These are phyloP conservation scores for Myripristis murdjan DNA, from an alignment of 2,797 vertebrate species.

Conservation along the genomic window DNA sequence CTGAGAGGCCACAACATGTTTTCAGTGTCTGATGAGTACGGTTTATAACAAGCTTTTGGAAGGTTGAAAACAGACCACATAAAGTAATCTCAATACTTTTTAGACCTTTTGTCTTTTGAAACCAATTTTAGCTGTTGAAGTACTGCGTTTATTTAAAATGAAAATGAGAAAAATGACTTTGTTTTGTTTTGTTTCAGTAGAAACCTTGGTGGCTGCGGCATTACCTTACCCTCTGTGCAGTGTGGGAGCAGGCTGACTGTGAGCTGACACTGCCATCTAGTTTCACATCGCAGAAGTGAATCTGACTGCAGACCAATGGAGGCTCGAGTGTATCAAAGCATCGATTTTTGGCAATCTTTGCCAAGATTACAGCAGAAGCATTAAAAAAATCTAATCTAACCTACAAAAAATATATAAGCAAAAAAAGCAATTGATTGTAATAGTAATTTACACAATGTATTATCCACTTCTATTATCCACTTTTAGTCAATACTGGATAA, in stretches of 20 bases:
- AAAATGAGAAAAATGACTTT: neutral
- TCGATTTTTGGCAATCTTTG: neutral
- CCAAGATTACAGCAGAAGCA: no score
- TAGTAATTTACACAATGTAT: no score
- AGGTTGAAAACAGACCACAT: no score
- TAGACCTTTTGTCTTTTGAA: neutral
- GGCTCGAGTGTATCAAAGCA: neutral
- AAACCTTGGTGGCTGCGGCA: neutral
- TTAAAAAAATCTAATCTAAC: no score
- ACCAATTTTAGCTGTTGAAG: neutral
- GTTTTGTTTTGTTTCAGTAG: neutral
- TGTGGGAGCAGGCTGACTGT: neutral
- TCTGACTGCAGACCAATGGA: neutral
- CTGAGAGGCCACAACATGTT: no score
- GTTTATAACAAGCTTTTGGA: neutral
- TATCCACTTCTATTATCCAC: no score
- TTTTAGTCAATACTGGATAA: no score
- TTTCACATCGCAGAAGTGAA: conserved; percentile 43
- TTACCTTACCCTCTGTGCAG: neutral
- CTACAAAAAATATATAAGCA: no score
- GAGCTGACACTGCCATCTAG: conserved; percentile 51
- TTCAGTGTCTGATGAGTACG: neutral
- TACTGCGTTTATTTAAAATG: neutral
- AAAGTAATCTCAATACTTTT: neutral
- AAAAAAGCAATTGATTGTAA: no score